Evolutionary conservation across 1,140 invertebrate species (phyloP).

Genomic region (Popillia japonica): DNA sequence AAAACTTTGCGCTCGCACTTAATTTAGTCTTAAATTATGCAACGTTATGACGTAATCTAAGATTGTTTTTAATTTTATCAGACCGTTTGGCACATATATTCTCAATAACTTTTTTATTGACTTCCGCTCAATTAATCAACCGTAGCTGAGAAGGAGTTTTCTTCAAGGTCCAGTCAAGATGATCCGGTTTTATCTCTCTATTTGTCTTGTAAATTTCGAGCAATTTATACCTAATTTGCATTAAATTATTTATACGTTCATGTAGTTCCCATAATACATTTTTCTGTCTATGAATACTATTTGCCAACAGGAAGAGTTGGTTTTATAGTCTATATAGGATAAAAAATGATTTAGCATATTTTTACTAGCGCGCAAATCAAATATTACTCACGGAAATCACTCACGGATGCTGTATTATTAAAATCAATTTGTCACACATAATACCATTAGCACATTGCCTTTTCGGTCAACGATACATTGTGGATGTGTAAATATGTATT

Average conservation of each 20-base stretch:
- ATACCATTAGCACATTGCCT: not conserved
- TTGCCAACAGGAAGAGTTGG: not conserved
- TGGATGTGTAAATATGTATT: not conserved
- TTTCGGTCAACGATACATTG: not conserved
- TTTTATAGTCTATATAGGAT: not conserved
- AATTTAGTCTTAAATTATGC: no score
- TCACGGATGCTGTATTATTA: not conserved
- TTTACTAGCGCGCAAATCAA: not conserved
- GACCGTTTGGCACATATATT: slow-evolving; percentile 9
- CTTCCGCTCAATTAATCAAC: slow-evolving; percentile 11
- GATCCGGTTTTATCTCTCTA: not conserved
- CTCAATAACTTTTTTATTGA: slow-evolving; percentile 9
- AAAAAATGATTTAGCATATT: not conserved
- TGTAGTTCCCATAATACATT: no score
- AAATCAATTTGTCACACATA: slow-evolving; percentile 2
- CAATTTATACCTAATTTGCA: not conserved
- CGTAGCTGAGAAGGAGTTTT: not conserved
- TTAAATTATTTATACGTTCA: not conserved
- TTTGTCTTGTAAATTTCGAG: not conserved
- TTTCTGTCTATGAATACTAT: not conserved
- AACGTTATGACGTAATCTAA: no score
- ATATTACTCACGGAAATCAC: not conserved
- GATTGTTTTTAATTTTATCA: slow-evolving; percentile 3
- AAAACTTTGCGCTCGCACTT: no score
- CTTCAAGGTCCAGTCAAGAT: not conserved